Base-by-base conservation (phyloP, 2,888 invertebrate genomes). In the Phorcus lineatus region DNA sequence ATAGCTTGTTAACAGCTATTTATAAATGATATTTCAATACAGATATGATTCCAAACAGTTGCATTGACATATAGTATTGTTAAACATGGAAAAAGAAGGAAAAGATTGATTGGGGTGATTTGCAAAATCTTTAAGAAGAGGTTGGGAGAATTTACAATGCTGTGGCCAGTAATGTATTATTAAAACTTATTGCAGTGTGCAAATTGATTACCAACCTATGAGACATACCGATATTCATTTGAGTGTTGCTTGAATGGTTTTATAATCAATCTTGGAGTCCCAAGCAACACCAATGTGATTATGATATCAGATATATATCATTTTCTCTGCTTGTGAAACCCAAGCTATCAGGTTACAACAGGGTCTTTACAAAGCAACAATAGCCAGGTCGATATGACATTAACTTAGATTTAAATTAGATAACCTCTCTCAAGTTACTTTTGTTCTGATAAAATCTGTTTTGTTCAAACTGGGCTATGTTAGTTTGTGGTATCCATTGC, bases 181-280 rank as follows among this genome's bases (percentile, higher is more conserved):
- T 62, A 62, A 62, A 62, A 62, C 62, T 62, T 62, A 62, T 24
- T 62, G 28, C 62, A 16, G 62, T 62, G 62, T 62, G 24, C 22
- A 62, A 62, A 62, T 62, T 62, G 62, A 62, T 62, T 62, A 62
- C 24, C 24, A 62, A 62, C 28, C 62, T 62, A 62, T 62, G 62
- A 62, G 28, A 28, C 62, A 62, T 62, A 62, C 62, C 17, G 24
- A 16, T 62, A 62, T 62, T 62, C 62, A 62, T 62, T 24, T 24
- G 62, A 62, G 62, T 62, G 28, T 62, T 24, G 28, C 62, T 62
- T 62, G 62, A 62, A 62, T 62, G 62, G 62, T 62, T 62, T 62
- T 62, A 62, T 62, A 62, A 62, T 62, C 62, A 62, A 62, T 62
- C 62, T 62, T 28, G 9, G n/a, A 62, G 62, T 24, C 62, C 28